A percentile compares a stretch with the other conserved stretches of the same genome.
phyloP scores from a whole-genome alignment of 2,113 vertebrate genomes.

The Clupea harengus region DNA sequence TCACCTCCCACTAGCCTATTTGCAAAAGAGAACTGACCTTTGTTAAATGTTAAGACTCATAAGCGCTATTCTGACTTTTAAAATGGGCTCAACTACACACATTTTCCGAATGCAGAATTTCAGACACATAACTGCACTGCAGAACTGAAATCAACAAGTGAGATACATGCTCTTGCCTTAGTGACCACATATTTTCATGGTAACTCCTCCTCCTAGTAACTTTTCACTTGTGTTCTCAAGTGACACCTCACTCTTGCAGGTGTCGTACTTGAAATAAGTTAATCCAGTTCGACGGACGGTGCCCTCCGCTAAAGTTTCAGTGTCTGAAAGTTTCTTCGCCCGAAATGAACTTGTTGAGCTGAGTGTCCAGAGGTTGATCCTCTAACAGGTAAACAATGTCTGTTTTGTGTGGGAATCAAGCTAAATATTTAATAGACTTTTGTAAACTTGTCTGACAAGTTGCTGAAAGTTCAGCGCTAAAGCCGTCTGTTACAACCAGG shows the following conservation, averaged over 20 bases:
- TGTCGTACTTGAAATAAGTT: background rate
- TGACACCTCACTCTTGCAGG: background rate
- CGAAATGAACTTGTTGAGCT: background rate
- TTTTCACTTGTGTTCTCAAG: background rate
- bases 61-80: too few species aligned
- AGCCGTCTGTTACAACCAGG: background rate
- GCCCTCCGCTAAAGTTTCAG: background rate
- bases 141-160: background rate
- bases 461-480: background rate
- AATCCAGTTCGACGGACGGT: background rate
- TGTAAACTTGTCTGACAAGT: background rate
- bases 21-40: background rate
- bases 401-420: background rate
- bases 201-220: conserved; percentile 8
- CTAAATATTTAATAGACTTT: background rate
- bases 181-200: background rate
- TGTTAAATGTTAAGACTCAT: too few species aligned
- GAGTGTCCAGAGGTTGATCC: conserved; percentile 3
- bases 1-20: background rate
- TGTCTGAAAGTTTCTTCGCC: background rate
- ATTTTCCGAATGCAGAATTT: background rate
- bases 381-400: background rate
- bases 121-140: too few species aligned
- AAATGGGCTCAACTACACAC: background rate
- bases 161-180: background rate